Evolutionary conservation across 2,113 vertebrate genomes (phyloP), one percentile per base, ranked within the genome.

Genomic region (Bubo scandiacus): DNA sequence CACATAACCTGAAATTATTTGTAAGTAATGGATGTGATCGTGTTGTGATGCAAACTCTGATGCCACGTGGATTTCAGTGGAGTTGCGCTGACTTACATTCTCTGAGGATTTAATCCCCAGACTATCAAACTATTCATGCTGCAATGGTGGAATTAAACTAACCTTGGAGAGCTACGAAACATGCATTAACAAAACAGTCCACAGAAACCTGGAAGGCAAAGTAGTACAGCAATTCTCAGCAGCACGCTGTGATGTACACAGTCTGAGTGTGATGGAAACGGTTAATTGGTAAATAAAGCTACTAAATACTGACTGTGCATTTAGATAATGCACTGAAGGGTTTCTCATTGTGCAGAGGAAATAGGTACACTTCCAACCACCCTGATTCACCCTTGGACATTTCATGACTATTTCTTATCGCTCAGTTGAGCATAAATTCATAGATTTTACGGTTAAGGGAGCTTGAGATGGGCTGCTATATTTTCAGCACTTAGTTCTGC

Each of bases 381-480:
- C 88, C 92, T 94, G 96, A 97, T 96, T 96, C 92, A 96, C 97
- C 97, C 96, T 98, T 97, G 82, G 91, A 95, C 84, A 70, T 94
- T 97, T 97, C 97, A 92, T 97, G 98, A 97, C 96, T 95, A 92
- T 94, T 97, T 97, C 97, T 97, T 94, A 96, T 98, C 42, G 94
- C 97, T 98, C 98, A 92, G 82, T 98, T 97, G 98, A 99, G 98
- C 98, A 98, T 99, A 99, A 99, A 99, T 98, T 98, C 98, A 98
- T 98, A 98, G 98, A 99, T 99, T 99, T 99, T 99, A 98, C 71
- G 98, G 99, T 99, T 99, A 99, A 98, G 95, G 97, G 98, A 99
- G 98, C 98, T 97, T 98, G 98, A 99, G 99, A 99, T 99, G 98
- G 98, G 98, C 98, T 98, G 97, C 98, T 95, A 96, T 97, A 97